Evolutionary conservation across 1,140 invertebrate genomes (phyloP), one percentile per base, ranked within the genome.

Genomic region (Bombus sibiricus): DNA sequence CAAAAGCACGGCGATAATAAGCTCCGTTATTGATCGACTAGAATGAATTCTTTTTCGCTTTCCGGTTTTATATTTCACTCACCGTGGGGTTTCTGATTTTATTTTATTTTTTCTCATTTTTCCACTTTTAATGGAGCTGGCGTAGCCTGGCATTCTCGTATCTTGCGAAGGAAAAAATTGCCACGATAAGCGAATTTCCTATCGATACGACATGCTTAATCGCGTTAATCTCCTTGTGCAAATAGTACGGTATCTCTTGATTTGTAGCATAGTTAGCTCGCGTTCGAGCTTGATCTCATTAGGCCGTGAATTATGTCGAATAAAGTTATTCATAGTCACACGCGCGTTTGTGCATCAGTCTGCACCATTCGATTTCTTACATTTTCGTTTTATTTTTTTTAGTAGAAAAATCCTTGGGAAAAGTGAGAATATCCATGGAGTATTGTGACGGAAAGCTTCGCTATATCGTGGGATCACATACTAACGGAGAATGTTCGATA

Each of bases 201-300:
- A 87, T 90, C 81, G 88, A 89, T 73, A 74, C 76, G 59, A 83
- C 87, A 76, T 62, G 80, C 71, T 87, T 81, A 89, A 89, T 90
- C 88, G 85, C 64, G 85, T 47, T 90, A 84, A 89, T 85, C 84
- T 85, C 39, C 71, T 43, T 64, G 39, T 13, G 79, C 71, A 81
- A 81, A 81, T 81, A 85, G 43, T 32, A 25, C 37, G 59, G 57
- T 81, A 81, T 85, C 78, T 74, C 71, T 75, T 32, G 62, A 81
- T 85, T 85, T 15, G 78, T 15, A 37, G 47, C 47, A 81, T 66
- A 75, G 41, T 39, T 57, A 22, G 37, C 39, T 37, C 28, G 41
- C 41, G 28, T 15, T 57, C 69, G 8, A 32, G 32, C 41, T 3
- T 57, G 62, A 57, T 62, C 83, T 81, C 71, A 74, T 85, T 85